phyloP scores from a whole-genome alignment of 2,113 vertebrate genomes.

The Ageneiosus marmoratus region DNA sequence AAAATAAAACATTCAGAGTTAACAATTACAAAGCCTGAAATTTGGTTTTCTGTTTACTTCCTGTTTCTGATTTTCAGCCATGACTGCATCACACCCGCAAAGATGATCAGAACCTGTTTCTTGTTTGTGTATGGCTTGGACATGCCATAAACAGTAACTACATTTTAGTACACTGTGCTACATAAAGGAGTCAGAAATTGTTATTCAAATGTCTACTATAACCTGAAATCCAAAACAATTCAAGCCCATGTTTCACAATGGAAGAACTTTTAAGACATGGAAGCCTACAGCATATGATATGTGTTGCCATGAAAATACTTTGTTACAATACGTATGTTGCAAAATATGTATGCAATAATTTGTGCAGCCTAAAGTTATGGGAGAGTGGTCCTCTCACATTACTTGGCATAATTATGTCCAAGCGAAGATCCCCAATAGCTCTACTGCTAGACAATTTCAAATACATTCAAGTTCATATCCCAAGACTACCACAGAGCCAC shows the following conservation, averaged over 20 bases:
- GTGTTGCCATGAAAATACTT: neutral
- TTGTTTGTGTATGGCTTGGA: neutral
- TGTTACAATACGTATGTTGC: neutral
- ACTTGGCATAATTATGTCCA: neutral
- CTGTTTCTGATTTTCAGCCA: neutral
- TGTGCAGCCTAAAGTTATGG: neutral
- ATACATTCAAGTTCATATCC: neutral
- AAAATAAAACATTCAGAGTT: neutral
- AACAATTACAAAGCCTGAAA: neutral
- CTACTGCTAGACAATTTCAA: neutral
- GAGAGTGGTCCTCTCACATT: no score
- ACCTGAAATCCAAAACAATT: neutral
- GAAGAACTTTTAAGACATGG: neutral
- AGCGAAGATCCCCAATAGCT: neutral
- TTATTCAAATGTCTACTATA: neutral
- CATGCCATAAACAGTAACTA: neutral
- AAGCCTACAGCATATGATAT: neutral
- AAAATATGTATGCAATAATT: neutral
- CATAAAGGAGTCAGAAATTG: neutral
- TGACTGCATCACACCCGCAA: neutral
- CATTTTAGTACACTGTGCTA: neutral
- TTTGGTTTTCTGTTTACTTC: neutral
- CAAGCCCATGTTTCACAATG: neutral
- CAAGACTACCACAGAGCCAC: neutral
- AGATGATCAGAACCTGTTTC: neutral